Percentiles rank a stretch among this genome's conserved stretches.
phyloP scores from a whole-genome alignment of 2,797 vertebrate species.

The Fistularia commersonii region DNA sequence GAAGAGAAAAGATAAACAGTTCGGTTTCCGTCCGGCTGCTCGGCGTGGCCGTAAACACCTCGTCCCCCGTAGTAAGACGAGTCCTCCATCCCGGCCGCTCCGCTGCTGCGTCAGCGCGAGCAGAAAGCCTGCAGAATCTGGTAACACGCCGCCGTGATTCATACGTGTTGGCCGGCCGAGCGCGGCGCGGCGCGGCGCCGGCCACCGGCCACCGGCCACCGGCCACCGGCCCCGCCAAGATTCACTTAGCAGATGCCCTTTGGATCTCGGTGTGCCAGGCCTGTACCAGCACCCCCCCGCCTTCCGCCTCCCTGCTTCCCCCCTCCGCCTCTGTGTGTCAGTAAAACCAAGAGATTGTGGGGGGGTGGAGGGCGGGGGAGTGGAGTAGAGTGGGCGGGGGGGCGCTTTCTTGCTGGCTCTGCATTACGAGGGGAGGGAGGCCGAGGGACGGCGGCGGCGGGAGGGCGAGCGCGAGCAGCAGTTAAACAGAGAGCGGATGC shows the following conservation, averaged over 20 bases:
- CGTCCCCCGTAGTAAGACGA: no score
- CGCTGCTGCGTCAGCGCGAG: slow-evolving; percentile 60
- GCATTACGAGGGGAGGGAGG: slow-evolving; percentile 73
- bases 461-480: slow-evolving; percentile 70
- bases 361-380: no score
- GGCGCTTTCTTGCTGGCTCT: slow-evolving; percentile 74
- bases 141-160: slow-evolving; percentile 38
- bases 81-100: slow-evolving; percentile 43
- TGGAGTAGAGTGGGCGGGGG: slow-evolving; percentile 4
- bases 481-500: slow-evolving; percentile 73
- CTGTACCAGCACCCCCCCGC: slow-evolving; percentile 34
- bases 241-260: slow-evolving; percentile 32
- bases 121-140: slow-evolving; percentile 54
- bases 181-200: slow-evolving; percentile 12
- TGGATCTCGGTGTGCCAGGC: slow-evolving; percentile 36
- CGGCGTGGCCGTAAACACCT: no score
- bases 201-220: slow-evolving; percentile 39
- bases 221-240: slow-evolving; percentile 24
- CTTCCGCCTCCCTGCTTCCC: slow-evolving; percentile 37
- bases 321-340: slow-evolving; percentile 56
- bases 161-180: slow-evolving; percentile 29
- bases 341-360: slow-evolving; percentile 52
- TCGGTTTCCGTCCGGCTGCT: no score
- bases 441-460: slow-evolving; percentile 42
- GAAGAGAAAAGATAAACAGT: no score